Percentiles rank a stretch among this genome's conserved stretches.
phyloP scores from a whole-genome alignment of 1,140 invertebrate genomes.

The Streblospio benedicti region DNA sequence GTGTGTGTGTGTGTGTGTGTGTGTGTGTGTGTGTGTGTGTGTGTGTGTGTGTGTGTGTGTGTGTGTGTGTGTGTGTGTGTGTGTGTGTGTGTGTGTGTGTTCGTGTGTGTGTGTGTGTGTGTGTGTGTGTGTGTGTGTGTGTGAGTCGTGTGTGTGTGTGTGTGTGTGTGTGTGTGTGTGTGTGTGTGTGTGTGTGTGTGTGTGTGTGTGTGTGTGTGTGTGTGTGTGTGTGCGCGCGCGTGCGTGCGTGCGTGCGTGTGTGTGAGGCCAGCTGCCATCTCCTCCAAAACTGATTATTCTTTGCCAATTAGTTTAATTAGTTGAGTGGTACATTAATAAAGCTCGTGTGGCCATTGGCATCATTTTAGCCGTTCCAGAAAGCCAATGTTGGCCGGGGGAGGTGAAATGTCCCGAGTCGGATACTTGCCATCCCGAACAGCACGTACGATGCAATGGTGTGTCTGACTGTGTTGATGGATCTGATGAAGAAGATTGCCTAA shows the following conservation, averaged over 20 bases:
- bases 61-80: slow-evolving; percentile 24
- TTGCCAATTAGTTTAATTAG: too few species aligned
- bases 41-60: slow-evolving; percentile 22
- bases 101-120: slow-evolving; percentile 21
- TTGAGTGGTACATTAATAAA: too few species aligned
- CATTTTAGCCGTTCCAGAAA: too few species aligned
- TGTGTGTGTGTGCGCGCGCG: slow-evolving; percentile 17
- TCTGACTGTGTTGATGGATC: too few species aligned
- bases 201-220: slow-evolving; percentile 17
- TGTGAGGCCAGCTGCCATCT: too few species aligned
- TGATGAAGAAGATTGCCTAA: too few species aligned
- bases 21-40: slow-evolving; percentile 19
- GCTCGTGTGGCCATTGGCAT: too few species aligned
- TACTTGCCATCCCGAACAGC: too few species aligned
- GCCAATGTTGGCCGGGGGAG: too few species aligned
- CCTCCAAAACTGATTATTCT: too few species aligned
- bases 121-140: slow-evolving; percentile 22
- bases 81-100: slow-evolving; percentile 20
- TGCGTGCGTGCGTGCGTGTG: slow-evolving; percentile 16
- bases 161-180: slow-evolving; percentile 27
- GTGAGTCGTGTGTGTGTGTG: slow-evolving; percentile 26
- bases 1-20: slow-evolving; percentile 21
- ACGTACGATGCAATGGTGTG: too few species aligned
- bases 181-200: slow-evolving; percentile 22
- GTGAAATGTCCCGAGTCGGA: too few species aligned